Evolutionary conservation across 2,797 vertebrate species (phyloP).

Genomic region (Liasis olivaceus): DNA sequence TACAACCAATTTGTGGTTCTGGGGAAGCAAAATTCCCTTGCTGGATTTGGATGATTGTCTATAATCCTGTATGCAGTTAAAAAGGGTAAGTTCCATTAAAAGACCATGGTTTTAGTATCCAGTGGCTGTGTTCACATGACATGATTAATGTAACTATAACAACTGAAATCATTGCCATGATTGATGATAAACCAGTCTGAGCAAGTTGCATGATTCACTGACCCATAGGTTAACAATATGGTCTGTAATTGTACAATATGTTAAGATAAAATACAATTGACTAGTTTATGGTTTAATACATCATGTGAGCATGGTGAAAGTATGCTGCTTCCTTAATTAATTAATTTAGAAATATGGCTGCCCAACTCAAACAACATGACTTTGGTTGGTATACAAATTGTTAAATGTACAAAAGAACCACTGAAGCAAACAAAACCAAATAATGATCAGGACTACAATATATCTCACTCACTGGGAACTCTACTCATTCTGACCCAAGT

Average conservation of each 20-base stretch:
- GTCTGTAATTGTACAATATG: neutral
- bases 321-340: neutral
- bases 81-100: neutral
- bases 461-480: neutral
- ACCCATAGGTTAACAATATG: neutral
- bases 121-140: neutral
- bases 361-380: neutral
- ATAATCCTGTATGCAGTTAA: neutral
- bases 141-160: neutral
- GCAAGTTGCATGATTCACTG: neutral
- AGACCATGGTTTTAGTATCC: neutral
- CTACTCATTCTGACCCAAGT: neutral
- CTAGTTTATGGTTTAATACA: neutral
- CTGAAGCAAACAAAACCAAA: neutral
- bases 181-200: neutral
- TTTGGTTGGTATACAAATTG: neutral
- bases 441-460: neutral
- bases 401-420: neutral
- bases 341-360: neutral
- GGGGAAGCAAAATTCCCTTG: neutral
- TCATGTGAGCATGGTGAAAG: neutral
- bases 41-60: neutral
- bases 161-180: neutral
- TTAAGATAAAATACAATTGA: neutral
- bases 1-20: neutral